Conservation (phyloP, 2,888 invertebrate genomes). For the Leptinotarsa rubiginosa region DNA sequence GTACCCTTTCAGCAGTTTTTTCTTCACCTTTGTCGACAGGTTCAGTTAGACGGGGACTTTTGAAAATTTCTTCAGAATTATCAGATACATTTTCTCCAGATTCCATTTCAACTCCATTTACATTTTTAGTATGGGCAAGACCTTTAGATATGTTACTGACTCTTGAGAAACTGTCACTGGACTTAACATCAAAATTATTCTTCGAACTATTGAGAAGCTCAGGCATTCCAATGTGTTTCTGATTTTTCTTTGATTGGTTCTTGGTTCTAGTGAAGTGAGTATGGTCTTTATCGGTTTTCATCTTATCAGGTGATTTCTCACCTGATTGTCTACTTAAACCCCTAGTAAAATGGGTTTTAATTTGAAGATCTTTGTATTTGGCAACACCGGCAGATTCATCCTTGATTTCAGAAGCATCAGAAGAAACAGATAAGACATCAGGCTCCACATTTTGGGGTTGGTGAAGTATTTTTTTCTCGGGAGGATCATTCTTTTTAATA, state of each 20-base stretch:
- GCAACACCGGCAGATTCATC: neutral
- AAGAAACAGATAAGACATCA: slow-evolving; percentile 4
- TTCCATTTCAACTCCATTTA: neutral
- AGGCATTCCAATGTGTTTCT: neutral
- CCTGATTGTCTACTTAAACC: neutral
- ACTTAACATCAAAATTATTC: neutral
- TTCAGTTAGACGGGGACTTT: neutral
- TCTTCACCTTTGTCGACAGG: neutral
- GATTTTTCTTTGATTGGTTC: neutral
- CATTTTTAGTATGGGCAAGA: neutral
- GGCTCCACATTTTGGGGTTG: neutral
- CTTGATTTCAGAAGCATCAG: slow-evolving; percentile 7
- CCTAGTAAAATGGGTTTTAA: slow-evolving; percentile 7
- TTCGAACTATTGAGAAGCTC: neutral
- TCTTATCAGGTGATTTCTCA: slow-evolving; percentile 1
- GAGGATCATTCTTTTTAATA: neutral
- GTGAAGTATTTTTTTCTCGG: neutral
- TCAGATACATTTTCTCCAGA: neutral
- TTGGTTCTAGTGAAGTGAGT: neutral
- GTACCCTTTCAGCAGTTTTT: neutral
- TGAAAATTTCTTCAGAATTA: neutral
- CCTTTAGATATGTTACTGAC: too few relatives aligned
- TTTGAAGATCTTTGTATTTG: neutral
- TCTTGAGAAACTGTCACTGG: neutral
- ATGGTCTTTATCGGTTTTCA: neutral